Evolutionary conservation across 2,888 invertebrate species (phyloP).

Genomic region (Phaedon cochleariae): DNA sequence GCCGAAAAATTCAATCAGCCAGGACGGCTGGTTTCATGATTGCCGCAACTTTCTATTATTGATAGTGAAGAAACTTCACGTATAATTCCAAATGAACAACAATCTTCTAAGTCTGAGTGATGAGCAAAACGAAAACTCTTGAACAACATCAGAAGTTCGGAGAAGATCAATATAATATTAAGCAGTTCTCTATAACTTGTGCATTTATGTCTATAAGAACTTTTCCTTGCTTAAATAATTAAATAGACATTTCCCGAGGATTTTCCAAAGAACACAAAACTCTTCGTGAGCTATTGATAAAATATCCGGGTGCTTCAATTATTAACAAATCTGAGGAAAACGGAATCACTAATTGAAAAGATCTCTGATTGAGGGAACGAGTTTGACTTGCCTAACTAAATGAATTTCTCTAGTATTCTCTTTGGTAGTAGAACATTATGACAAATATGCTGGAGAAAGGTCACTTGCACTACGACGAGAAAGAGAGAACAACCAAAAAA

Average conservation of each 20-base stretch:
- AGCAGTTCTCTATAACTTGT: constrained; percentile 35
- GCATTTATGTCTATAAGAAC: constrained; percentile 34
- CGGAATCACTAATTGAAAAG: constrained; percentile 12
- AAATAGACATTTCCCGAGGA: constrained; percentile 34
- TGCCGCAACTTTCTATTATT: too few relatives aligned
- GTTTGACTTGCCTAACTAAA: too few relatives aligned
- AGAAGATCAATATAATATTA: constrained; percentile 32
- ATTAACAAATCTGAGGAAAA: constrained; percentile 27
- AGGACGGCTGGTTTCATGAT: too few relatives aligned
- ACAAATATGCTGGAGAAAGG: too few relatives aligned
- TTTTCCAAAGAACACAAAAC: constrained; percentile 30
- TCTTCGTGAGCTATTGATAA: constrained; percentile 30
- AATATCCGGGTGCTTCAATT: constrained; percentile 29
- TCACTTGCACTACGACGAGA: too few relatives aligned
- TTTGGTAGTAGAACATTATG: too few relatives aligned
- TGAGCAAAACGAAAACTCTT: background rate
- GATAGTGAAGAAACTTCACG: background rate
- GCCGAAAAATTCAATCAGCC: too few relatives aligned
- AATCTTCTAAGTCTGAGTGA: constrained; percentile 13
- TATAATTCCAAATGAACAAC: constrained; percentile 1
- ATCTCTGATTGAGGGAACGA: too few relatives aligned
- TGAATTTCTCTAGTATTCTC: too few relatives aligned
- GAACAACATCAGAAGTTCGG: constrained; percentile 20
- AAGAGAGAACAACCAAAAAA: too few relatives aligned
- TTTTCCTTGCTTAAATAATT: constrained; percentile 35